A percentile compares a stretch with the other conserved stretches of the same genome.
phyloP scores from a whole-genome alignment of 2,888 invertebrate species.

The Leptogaster cylindrica region DNA sequence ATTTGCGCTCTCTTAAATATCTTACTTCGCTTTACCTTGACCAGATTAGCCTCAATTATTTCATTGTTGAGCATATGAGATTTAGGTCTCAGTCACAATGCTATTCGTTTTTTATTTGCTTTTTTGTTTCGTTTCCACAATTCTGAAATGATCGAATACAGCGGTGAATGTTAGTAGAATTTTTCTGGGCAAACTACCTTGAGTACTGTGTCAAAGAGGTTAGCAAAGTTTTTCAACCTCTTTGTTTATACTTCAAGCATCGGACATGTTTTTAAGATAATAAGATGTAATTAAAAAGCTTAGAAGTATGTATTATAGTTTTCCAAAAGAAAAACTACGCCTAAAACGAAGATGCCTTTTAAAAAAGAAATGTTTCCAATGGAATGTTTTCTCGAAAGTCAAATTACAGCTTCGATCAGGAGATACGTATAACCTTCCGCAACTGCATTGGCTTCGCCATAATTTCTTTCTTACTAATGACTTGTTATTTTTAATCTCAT shows the following conservation, averaged over 20 bases:
- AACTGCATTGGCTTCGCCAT: no score
- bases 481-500: no score
- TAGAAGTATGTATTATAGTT: no score
- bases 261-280: background rate
- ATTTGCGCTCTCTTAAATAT: background rate
- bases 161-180: background rate
- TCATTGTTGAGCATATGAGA: background rate
- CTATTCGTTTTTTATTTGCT: background rate
- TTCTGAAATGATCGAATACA: slow-evolving; percentile 23
- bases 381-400: no score
- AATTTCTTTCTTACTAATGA: no score
- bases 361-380: no score
- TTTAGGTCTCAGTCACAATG: background rate
- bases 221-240: slow-evolving; percentile 21
- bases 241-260: slow-evolving; percentile 16
- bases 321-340: no score
- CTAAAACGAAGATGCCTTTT: no score
- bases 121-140: slow-evolving; percentile 13
- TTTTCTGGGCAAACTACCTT: slow-evolving; percentile 15
- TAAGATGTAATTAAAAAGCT: no score
- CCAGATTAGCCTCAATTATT: slow-evolving; percentile 25
- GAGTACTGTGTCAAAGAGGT: background rate
- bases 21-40: slow-evolving; percentile 21
- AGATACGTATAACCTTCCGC: no score
- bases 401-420: no score